phyloP scores from a whole-genome alignment of 2,888 invertebrate species.

The Parnassius glacialis region DNA sequence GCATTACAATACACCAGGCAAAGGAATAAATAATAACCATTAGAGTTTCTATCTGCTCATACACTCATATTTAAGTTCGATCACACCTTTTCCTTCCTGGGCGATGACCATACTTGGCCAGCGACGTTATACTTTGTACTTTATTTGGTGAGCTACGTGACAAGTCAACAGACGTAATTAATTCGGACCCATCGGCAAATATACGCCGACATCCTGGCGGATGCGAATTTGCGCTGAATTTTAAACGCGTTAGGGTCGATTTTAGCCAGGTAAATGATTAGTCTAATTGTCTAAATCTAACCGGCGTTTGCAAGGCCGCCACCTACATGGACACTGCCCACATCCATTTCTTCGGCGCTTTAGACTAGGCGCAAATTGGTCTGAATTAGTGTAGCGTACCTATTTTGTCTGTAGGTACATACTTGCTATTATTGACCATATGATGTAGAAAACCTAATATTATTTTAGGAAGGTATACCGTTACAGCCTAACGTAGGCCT shows the following conservation, averaged over 20 bases:
- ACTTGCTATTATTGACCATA: no score
- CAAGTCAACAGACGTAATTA: conserved; percentile 65
- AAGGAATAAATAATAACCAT: conserved; percentile 42
- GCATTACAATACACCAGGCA: conserved; percentile 58
- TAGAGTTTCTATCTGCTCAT: conserved; percentile 31
- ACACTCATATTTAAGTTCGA: conserved; percentile 50
- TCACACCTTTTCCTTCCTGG: conserved; percentile 73
- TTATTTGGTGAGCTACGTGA: conserved; percentile 76
- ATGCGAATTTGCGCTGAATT: conserved; percentile 57
- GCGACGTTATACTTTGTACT: conserved; percentile 54
- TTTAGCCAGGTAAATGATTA: conserved; percentile 40
- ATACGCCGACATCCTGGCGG: conserved; percentile 53
- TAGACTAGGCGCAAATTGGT: conserved; percentile 53
- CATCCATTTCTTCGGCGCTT: conserved; percentile 67
- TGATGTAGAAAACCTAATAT: no score
- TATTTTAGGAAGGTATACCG: no score
- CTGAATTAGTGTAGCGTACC: conserved; percentile 46
- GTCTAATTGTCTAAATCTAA: conserved; percentile 59
- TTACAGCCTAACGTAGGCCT: no score
- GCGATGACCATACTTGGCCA: conserved; percentile 58
- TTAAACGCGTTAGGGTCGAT: conserved; percentile 50
- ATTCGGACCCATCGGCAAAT: conserved; percentile 69
- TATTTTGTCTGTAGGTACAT: conserved; percentile 15
- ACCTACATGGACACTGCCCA: conserved; percentile 73
- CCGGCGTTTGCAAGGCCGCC: conserved; percentile 72